These are phyloP conservation scores for Enteromius fasciolatus DNA, from an alignment of 2,797 vertebrate species.

Conservation along the genomic window DNA sequence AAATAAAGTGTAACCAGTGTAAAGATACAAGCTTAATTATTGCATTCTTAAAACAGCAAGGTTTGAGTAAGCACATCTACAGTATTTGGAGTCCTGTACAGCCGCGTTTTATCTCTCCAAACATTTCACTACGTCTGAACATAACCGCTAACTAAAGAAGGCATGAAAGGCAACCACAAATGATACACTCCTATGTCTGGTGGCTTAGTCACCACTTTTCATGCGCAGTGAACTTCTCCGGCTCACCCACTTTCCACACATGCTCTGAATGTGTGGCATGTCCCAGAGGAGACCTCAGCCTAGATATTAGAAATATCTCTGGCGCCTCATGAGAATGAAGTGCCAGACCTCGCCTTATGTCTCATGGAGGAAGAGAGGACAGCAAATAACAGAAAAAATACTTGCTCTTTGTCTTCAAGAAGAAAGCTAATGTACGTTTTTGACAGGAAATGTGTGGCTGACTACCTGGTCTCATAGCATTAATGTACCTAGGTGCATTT, in stretches of 20 bases:
- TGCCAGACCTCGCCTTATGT: conserved; percentile 46
- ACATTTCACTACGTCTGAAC: not conserved
- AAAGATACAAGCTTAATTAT: conserved; percentile 41
- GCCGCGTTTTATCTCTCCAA: not conserved
- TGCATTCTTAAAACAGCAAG: conserved; percentile 43
- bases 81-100: conserved; percentile 33
- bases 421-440: not conserved
- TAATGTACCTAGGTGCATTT: too few relatives aligned
- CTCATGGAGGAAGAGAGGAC: conserved; percentile 29
- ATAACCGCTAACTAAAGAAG: not conserved
- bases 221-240: conserved; percentile 39
- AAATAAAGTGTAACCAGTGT: not conserved
- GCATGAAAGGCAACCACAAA: not conserved
- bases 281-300: conserved; percentile 65
- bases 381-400: not conserved
- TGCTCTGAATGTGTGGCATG: conserved; percentile 62
- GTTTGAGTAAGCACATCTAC: conserved; percentile 43
- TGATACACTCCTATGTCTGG: conserved; percentile 3
- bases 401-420: not conserved
- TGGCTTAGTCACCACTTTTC: conserved; percentile 49
- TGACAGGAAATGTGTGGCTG: not conserved
- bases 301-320: conserved; percentile 65
- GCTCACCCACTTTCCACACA: conserved; percentile 38
- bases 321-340: conserved; percentile 47
- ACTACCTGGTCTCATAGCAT: too few relatives aligned